Percentiles rank a stretch among this genome's conserved stretches.
Evolutionary conservation across 2,888 invertebrate species (phyloP).

Genomic region (Pardosa pseudoannulata): DNA sequence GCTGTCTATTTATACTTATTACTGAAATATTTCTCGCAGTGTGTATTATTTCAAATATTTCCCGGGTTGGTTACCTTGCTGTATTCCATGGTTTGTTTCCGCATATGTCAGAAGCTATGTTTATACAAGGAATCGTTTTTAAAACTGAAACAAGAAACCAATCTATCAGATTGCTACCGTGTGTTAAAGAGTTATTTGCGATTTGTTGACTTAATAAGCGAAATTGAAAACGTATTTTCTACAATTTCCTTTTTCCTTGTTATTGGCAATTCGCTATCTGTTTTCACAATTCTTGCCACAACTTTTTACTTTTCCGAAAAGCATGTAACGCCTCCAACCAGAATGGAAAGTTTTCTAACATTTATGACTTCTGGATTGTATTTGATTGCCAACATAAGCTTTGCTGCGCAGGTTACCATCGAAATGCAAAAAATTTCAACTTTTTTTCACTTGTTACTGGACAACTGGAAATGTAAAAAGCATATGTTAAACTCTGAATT

Average conservation of each 20-base stretch:
- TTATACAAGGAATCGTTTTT: not conserved
- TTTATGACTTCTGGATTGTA: not conserved
- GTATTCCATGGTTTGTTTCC: not conserved
- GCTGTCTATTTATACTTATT: not conserved
- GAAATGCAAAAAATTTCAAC: not conserved
- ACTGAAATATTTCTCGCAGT: not conserved
- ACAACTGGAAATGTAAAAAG: not conserved
- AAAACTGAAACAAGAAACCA: not conserved
- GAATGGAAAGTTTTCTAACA: not conserved
- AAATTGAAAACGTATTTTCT: not conserved
- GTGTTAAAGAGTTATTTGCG: not conserved
- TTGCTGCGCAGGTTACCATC: not conserved
- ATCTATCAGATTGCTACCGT: not conserved
- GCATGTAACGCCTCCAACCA: not conserved
- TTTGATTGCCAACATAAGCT: not conserved
- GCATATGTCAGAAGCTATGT: not conserved
- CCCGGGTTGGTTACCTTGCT: not conserved
- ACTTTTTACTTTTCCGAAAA: not conserved
- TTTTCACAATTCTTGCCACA: slow-evolving; percentile 1
- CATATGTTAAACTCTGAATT: not conserved
- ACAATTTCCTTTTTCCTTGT: not conserved
- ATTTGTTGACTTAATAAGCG: not conserved
- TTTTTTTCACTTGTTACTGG: not conserved
- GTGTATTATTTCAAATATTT: slow-evolving; percentile 1
- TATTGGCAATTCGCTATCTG: not conserved